A percentile compares a stretch with the other conserved stretches of the same genome.
phyloP scores from a whole-genome alignment of 2,888 invertebrate species.

The Tachina fera region DNA sequence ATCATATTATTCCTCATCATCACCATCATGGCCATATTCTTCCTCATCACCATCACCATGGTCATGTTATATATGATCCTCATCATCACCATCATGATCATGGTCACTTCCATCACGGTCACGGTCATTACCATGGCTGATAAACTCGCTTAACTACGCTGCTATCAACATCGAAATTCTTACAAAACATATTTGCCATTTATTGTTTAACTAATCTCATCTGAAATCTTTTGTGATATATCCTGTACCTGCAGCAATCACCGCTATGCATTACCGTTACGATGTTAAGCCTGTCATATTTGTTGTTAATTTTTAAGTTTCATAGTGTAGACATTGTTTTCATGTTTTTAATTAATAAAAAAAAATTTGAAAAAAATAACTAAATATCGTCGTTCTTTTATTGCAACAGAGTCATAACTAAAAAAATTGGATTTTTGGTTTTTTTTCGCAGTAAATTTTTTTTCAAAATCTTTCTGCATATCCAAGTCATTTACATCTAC shows the following conservation, averaged over 20 bases:
- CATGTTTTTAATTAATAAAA: slow-evolving; percentile 68
- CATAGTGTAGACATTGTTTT: slow-evolving; percentile 73
- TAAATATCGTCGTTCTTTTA: neutral
- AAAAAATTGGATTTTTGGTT: neutral
- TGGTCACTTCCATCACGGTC: slow-evolving; percentile 7
- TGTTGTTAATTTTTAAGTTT: slow-evolving; percentile 63
- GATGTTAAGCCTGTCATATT: slow-evolving; percentile 33
- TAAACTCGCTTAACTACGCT: neutral
- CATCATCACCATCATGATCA: too few species aligned
- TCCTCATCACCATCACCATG: too few species aligned
- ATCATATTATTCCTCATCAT: too few species aligned
- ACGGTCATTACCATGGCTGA: slow-evolving; percentile 51
- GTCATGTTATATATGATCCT: too few species aligned
- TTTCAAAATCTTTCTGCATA: too few species aligned
- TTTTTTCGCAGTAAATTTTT: too few species aligned
- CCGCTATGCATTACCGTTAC: neutral
- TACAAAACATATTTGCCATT: slow-evolving; percentile 41
- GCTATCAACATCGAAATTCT: neutral
- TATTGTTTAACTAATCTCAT: slow-evolving; percentile 20
- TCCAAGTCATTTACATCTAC: too few species aligned
- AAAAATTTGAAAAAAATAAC: neutral
- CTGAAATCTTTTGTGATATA: slow-evolving; percentile 65
- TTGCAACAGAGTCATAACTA: neutral
- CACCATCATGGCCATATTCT: too few species aligned
- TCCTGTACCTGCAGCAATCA: slow-evolving; percentile 3